Conservation (phyloP, 2,797 vertebrate species). For the Margarornis squamiger region DNA sequence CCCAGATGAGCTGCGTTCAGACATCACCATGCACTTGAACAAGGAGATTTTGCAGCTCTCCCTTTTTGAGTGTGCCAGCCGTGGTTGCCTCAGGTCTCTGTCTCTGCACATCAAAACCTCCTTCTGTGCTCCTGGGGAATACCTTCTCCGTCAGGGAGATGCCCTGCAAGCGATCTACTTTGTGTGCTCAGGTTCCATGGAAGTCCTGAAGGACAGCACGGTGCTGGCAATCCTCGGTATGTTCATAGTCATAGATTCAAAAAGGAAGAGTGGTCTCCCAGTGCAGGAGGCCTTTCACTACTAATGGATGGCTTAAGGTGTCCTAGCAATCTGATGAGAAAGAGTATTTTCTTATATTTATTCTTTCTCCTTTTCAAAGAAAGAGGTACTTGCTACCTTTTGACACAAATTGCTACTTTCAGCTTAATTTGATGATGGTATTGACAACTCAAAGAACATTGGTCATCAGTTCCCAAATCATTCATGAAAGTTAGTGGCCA, state of each 20-base stretch:
- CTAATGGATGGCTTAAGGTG: background rate
- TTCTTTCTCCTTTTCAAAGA: background rate
- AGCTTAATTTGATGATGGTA: background rate
- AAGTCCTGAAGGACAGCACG: slow-evolving; percentile 94
- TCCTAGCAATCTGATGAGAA: background rate
- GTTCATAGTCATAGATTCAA: slow-evolving; percentile 13
- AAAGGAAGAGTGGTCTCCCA: background rate
- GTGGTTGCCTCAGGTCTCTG: slow-evolving; percentile 94
- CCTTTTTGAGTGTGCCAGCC: slow-evolving; percentile 92
- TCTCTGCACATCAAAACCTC: slow-evolving; percentile 98
- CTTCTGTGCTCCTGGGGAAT: slow-evolving; percentile 97
- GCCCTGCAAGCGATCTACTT: slow-evolving; percentile 97
- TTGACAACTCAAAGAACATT: background rate
- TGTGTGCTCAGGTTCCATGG: slow-evolving; percentile 98
- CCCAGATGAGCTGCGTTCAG: slow-evolving; percentile 94
- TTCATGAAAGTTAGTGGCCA: background rate
- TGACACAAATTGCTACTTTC: background rate
- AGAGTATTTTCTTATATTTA: background rate
- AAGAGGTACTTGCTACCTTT: background rate
- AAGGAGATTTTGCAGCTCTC: slow-evolving; percentile 97
- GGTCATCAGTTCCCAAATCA: background rate
- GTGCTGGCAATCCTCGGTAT: slow-evolving; percentile 95
- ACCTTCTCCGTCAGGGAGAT: slow-evolving; percentile 93
- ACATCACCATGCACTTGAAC: slow-evolving; percentile 99
- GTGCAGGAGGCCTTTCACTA: background rate